Evolutionary conservation across 2,888 invertebrate genomes (phyloP).

Genomic region (Marasmarcha lunaedactyla): DNA sequence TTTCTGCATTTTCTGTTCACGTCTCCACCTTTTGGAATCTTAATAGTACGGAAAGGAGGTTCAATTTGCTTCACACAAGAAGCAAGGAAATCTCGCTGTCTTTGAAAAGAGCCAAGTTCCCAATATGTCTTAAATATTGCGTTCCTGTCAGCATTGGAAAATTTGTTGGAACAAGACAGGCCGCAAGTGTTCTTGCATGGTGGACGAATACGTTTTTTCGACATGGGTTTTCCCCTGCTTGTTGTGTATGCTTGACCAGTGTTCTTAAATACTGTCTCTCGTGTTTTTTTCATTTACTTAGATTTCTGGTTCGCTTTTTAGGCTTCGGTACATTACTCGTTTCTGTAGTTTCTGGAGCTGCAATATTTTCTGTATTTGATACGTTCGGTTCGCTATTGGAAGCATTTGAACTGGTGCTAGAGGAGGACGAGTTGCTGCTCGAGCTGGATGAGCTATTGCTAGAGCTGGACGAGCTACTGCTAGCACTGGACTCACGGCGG

Average conservation of each 20-base stretch:
- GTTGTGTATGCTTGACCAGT: slow-evolving; percentile 6
- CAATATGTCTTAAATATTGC: slow-evolving; percentile 10
- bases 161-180: slow-evolving; percentile 6
- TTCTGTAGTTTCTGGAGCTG: too few species aligned
- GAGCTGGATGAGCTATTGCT: too few species aligned
- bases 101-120: slow-evolving; percentile 8
- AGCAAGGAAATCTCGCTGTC: slow-evolving; percentile 9
- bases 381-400: too few species aligned
- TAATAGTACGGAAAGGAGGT: slow-evolving; percentile 5
- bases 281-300: slow-evolving; percentile 10
- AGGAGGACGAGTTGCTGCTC: too few species aligned
- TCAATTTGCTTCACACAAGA: slow-evolving; percentile 4
- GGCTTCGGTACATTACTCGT: too few species aligned
- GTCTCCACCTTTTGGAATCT: slow-evolving; percentile 1
- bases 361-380: too few species aligned
- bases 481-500: too few species aligned
- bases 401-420: too few species aligned
- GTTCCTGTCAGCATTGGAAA: slow-evolving; percentile 3
- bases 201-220: slow-evolving; percentile 10
- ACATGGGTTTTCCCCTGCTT: slow-evolving; percentile 6
- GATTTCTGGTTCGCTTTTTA: too few species aligned
- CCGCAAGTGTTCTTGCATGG: too few species aligned
- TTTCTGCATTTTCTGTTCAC: slow-evolving; percentile 5
- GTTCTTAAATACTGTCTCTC: slow-evolving; percentile 8
- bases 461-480: too few species aligned